Percentiles rank a stretch among this genome's conserved stretches.
Conservation (phyloP, 2,797 vertebrate genomes). For the Sebastes hubbsi region DNA sequence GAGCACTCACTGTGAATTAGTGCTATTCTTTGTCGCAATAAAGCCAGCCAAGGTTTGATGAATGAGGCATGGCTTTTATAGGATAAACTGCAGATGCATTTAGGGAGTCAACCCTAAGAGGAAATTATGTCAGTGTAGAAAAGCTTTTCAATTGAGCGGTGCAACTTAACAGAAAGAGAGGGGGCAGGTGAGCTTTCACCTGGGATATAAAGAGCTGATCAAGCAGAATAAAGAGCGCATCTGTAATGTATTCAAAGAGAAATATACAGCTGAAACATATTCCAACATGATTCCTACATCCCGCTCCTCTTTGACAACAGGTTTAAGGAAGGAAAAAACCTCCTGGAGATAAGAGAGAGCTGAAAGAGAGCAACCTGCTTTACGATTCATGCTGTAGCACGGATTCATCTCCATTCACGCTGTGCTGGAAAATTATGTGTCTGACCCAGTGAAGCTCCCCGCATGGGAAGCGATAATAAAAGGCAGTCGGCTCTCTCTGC, state of each 20-base stretch:
- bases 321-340: background rate
- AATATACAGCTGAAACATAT: background rate
- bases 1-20: slow-evolving; percentile 19
- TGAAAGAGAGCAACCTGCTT: slow-evolving; percentile 11
- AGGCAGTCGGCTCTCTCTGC: background rate
- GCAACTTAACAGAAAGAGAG: background rate
- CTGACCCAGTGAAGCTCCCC: slow-evolving; percentile 38
- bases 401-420: slow-evolving; percentile 37
- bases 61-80: slow-evolving; percentile 9
- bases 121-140: slow-evolving; percentile 9
- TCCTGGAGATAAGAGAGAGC: background rate
- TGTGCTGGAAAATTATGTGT: slow-evolving; percentile 40
- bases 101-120: background rate
- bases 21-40: background rate
- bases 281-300: background rate
- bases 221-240: background rate
- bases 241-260: background rate
- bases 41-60: slow-evolving; percentile 27
- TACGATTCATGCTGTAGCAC: slow-evolving; percentile 10
- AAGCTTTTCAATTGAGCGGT: background rate
- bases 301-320: background rate
- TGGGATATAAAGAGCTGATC: background rate
- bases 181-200: background rate
- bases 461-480: slow-evolving; percentile 24
- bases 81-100: slow-evolving; percentile 20